Evolutionary conservation across 1,140 invertebrate species (phyloP).

Genomic region (Zaprionus kolodkinae): DNA sequence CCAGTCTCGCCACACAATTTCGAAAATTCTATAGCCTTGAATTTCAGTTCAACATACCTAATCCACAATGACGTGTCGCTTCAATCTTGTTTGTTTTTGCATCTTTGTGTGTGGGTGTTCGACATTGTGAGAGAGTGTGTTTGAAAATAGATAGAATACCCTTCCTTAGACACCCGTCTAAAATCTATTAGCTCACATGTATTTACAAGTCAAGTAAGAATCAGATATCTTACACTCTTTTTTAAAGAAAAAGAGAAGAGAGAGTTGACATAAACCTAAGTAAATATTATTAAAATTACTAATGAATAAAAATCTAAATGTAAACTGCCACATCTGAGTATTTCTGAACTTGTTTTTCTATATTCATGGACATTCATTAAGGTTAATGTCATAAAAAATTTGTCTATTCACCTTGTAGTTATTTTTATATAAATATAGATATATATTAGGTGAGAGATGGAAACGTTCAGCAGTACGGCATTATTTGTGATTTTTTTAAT

Average conservation of each 20-base stretch:
- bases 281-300: background rate
- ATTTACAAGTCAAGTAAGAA: background rate
- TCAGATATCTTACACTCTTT: too few relatives aligned
- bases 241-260: background rate
- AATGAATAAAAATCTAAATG: background rate
- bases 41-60: conserved; percentile 1
- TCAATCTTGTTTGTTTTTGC: background rate
- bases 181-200: background rate
- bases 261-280: background rate
- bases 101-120: background rate
- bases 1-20: background rate
- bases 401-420: conserved; percentile 48
- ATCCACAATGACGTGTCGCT: conserved; percentile 1
- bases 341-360: conserved; percentile 29
- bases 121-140: background rate
- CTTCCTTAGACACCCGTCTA: background rate
- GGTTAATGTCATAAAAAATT: conserved; percentile 73
- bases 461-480: background rate
- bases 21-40: conserved; percentile 2
- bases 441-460: conserved; percentile 6
- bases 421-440: conserved; percentile 53
- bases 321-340: background rate
- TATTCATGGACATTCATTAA: conserved; percentile 69
- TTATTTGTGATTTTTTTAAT: background rate
- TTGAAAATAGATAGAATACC: background rate